Percentiles rank a stretch among this genome's conserved stretches.
phyloP scores from a whole-genome alignment of 2,888 invertebrate genomes.

The Drosophila anceps region DNA sequence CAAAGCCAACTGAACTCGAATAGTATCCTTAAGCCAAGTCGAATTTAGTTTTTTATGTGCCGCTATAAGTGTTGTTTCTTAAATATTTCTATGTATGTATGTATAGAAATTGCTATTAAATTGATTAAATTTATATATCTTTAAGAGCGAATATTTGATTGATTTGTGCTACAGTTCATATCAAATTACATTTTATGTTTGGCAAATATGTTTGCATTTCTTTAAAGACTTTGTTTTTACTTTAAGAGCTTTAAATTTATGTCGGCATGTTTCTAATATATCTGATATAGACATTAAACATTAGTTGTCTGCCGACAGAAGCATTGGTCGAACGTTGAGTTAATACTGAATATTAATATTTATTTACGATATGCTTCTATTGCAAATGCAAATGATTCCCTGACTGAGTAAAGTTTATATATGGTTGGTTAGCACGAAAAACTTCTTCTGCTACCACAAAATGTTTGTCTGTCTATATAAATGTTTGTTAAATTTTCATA shows the following conservation, averaged over 20 bases:
- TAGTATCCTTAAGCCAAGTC: constrained; percentile 24
- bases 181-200: background rate
- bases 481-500: background rate
- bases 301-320: background rate
- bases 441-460: background rate
- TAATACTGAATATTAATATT: background rate
- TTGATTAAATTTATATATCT: background rate
- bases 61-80: background rate
- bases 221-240: background rate
- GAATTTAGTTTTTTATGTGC: constrained; percentile 25
- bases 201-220: background rate
- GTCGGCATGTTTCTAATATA: background rate
- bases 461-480: background rate
- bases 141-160: background rate
- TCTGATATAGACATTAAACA: background rate
- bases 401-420: background rate
- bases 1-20: constrained; percentile 45
- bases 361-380: background rate
- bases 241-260: background rate
- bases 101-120: background rate
- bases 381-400: constrained; percentile 1
- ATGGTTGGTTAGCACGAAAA: background rate
- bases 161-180: background rate
- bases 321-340: background rate
- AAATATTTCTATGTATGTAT: background rate